Evolutionary conservation across 2,113 vertebrate species (phyloP).

Genomic region (Eurypyga helias): DNA sequence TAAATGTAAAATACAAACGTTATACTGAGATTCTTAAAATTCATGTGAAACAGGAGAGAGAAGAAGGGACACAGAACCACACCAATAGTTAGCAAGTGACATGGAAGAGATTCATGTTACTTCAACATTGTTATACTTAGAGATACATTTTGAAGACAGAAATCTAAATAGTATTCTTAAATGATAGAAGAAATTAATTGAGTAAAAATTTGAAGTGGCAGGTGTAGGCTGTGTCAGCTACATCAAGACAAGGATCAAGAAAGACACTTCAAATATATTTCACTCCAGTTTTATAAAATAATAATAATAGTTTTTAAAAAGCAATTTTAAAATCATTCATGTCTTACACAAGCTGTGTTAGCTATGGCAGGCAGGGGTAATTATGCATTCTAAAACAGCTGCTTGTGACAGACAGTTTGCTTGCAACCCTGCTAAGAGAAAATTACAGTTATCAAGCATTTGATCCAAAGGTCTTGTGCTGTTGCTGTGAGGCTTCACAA

Average conservation of each 20-base stretch:
- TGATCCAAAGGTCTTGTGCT: not conserved
- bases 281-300: not conserved
- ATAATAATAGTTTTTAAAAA: not conserved
- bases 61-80: not conserved
- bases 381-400: conserved; percentile 2
- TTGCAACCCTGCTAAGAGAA: conserved; percentile 20
- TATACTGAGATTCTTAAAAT: not conserved
- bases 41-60: not conserved
- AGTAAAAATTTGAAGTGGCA: not conserved
- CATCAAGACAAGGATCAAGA: not conserved
- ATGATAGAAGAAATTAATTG: not conserved
- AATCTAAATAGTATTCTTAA: not conserved
- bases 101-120: not conserved
- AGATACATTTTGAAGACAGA: not conserved
- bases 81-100: not conserved
- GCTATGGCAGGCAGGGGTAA: not conserved
- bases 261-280: not conserved
- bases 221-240: not conserved
- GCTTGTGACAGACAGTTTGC: not conserved
- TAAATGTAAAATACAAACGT: not conserved
- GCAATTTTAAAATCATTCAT: not conserved
- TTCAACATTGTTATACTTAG: not conserved
- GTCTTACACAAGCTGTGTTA: not conserved
- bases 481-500: not conserved
- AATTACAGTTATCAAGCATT: not conserved